phyloP scores from a whole-genome alignment of 2,888 invertebrate genomes.

The Archaeoteleia sp. region DNA sequence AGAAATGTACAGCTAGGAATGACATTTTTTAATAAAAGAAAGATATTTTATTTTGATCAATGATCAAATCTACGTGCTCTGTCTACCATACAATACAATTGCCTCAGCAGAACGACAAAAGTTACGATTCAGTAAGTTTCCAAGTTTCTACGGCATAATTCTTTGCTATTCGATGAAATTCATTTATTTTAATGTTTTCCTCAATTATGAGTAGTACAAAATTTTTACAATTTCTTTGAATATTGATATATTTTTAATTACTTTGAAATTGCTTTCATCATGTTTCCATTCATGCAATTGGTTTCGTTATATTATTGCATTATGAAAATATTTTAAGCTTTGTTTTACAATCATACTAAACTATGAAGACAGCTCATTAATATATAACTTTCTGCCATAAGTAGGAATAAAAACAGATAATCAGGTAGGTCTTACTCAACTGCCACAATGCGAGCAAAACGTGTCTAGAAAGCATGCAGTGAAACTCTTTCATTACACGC shows the following conservation, averaged over 20 bases:
- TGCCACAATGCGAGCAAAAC: slow-evolving; percentile 57
- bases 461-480: slow-evolving; percentile 72
- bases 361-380: slow-evolving; percentile 46
- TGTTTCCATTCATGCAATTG: too few species aligned
- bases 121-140: slow-evolving; percentile 34
- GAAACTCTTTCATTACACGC: slow-evolving; percentile 64
- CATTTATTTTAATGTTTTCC: too few species aligned
- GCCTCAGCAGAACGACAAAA: slow-evolving; percentile 43
- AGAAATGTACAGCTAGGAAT: neutral
- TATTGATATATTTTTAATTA: too few species aligned
- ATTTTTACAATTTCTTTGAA: neutral
- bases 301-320: too few species aligned
- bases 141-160: slow-evolving; percentile 24
- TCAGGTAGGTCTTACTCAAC: slow-evolving; percentile 52
- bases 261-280: too few species aligned
- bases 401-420: slow-evolving; percentile 43
- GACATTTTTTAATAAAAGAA: slow-evolving; percentile 11
- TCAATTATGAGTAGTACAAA: too few species aligned
- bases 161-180: neutral
- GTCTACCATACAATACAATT: slow-evolving; percentile 53
- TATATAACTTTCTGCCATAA: slow-evolving; percentile 51
- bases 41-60: slow-evolving; percentile 26
- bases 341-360: neutral
- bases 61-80: slow-evolving; percentile 43
- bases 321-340: too few species aligned